Evolutionary conservation across 2,888 invertebrate species (phyloP), one percentile per base, ranked within the genome.

Genomic region (Platerodrilus igneus): DNA sequence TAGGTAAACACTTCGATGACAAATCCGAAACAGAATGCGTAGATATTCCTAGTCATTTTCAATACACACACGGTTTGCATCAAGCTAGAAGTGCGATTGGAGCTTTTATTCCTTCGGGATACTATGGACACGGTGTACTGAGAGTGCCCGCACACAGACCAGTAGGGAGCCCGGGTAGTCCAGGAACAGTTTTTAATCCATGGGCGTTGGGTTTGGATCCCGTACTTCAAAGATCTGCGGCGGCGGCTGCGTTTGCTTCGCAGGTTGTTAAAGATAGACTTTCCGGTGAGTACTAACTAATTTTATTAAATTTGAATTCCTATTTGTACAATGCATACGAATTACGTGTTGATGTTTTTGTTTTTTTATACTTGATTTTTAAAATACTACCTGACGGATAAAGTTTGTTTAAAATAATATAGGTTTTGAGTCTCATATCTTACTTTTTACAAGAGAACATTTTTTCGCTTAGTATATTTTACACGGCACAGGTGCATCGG

Each of bases 201-300:
- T 69, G 69, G 68, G 58, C 67, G 11, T 56, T 67, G 38, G 73
- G 77, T 67, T 73, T 80, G 41, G 77, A 78, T 31, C 67, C 79
- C 53, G 79, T 81, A 52, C 74, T 76, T 27, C 78, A 76, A 72
- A 71, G 77, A 59, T 80, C 77, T 55, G 81, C 76, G 40, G 81
- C 75, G 10, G 79, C 79, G 0, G 85, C 86, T 2, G 85, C 86
- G 30, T 79, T 86, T 62, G 85, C 85, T 2, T 81, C 84, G 58
- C 86, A 86, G 69, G 83, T 86, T 60, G 85, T 86, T 56, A 87
- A 87, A 69, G 86, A 87, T 66, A 75, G 87, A 69, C 69, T 87
- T 56, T 84, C 86, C 70, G 86, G 87, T 87, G 69, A 78, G 37
- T 38, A 7, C 8, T 19, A 19, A 19, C n/a, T n/a, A n/a, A n/a